A percentile compares a stretch with the other conserved stretches of the same genome.
Conservation (phyloP, 2,113 vertebrate species). For the Phyllostomus discolor region DNA sequence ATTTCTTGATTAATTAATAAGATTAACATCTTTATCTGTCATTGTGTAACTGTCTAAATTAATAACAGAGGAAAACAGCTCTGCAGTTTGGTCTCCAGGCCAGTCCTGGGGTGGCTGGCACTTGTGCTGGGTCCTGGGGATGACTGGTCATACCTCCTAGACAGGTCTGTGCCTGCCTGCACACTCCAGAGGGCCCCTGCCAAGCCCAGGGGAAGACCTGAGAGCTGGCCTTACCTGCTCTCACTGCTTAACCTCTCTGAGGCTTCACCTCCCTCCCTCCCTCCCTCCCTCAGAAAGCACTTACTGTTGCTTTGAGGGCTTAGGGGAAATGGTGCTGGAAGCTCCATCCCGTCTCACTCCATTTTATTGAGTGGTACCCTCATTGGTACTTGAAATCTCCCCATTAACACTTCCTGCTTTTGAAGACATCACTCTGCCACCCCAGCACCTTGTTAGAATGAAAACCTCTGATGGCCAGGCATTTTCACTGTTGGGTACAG, state of each 20-base stretch:
- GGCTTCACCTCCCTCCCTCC: neutral
- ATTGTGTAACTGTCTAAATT: slow-evolving; percentile 68
- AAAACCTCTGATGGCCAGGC: neutral
- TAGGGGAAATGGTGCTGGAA: neutral
- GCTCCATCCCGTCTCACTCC: neutral
- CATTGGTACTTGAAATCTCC: neutral
- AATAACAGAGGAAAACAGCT: slow-evolving; percentile 68
- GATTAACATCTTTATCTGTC: slow-evolving; percentile 56
- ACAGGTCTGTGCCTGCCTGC: neutral
- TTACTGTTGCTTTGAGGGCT: neutral
- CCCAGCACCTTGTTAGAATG: neutral
- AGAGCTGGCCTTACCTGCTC: neutral
- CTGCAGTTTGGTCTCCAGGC: slow-evolving; percentile 49
- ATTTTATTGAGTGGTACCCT: neutral
- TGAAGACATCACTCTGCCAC: neutral
- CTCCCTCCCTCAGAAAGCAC: neutral
- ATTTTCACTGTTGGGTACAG: neutral
- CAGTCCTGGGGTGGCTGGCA: neutral
- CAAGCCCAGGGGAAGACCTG: neutral
- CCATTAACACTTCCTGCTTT: neutral
- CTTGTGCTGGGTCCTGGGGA: neutral
- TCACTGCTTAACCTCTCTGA: neutral
- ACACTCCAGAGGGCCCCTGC: neutral
- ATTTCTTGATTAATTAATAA: neutral
- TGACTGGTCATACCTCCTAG: neutral